Conservation (phyloP, 2,888 invertebrate genomes). For the Phlogophora meticulosa region DNA sequence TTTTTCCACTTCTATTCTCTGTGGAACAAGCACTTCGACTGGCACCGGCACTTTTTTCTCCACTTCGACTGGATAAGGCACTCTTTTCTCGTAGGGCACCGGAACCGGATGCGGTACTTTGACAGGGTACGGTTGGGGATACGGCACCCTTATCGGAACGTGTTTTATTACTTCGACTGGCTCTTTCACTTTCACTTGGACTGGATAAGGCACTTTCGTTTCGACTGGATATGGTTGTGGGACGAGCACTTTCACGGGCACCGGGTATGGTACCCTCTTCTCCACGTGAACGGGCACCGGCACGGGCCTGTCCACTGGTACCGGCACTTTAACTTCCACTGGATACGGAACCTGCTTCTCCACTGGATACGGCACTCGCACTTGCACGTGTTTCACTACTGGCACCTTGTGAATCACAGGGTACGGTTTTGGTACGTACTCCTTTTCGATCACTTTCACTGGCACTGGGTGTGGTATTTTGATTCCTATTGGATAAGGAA, state of each 20-base stretch:
- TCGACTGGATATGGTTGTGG: slow-evolving; percentile 90
- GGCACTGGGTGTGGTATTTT: slow-evolving; percentile 88
- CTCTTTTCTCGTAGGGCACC: slow-evolving; percentile 84
- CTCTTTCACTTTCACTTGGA: slow-evolving; percentile 86
- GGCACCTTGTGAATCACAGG: slow-evolving; percentile 87
- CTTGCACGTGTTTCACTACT: slow-evolving; percentile 82
- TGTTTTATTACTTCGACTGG: slow-evolving; percentile 86
- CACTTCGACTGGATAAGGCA: slow-evolving; percentile 86
- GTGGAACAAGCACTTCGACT: slow-evolving; percentile 78
- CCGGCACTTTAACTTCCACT: slow-evolving; percentile 81
- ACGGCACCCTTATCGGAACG: slow-evolving; percentile 83
- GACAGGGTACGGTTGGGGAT: slow-evolving; percentile 89
- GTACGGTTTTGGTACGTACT: slow-evolving; percentile 87
- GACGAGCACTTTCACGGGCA: slow-evolving; percentile 84
- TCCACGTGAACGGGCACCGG: slow-evolving; percentile 85
- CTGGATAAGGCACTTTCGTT: slow-evolving; percentile 89
- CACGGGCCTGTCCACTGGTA: slow-evolving; percentile 83
- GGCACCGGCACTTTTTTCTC: slow-evolving; percentile 87
- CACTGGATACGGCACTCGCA: slow-evolving; percentile 85
- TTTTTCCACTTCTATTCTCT: slow-evolving; percentile 74
- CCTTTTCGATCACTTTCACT: slow-evolving; percentile 88
- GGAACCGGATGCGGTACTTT: slow-evolving; percentile 90
- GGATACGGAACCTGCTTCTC: slow-evolving; percentile 87
- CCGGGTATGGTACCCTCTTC: slow-evolving; percentile 84
- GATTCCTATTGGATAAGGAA: slow-evolving; percentile 86